A percentile compares a stretch with the other conserved stretches of the same genome.
Evolutionary conservation across 2,113 vertebrate species (phyloP).

Genomic region (Thamnophis sirtalis): DNA sequence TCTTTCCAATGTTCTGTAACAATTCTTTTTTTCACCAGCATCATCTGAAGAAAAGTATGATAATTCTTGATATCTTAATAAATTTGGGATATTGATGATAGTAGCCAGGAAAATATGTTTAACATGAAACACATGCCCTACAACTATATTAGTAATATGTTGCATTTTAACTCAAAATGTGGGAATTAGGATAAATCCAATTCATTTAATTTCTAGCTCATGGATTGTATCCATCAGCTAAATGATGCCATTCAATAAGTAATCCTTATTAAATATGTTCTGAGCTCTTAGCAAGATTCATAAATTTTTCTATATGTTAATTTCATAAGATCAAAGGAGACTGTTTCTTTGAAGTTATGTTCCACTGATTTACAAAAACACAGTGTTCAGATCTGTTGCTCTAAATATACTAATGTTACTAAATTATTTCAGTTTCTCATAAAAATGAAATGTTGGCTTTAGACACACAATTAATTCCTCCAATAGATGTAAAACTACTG

Average conservation of each 20-base stretch:
- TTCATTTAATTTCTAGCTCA: background rate
- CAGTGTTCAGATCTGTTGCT: background rate
- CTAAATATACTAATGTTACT: background rate
- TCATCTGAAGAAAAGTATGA: background rate
- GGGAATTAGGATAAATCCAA: background rate
- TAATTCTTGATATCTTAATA: background rate
- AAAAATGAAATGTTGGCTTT: background rate
- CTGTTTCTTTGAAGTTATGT: background rate
- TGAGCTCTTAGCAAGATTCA: background rate
- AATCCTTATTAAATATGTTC: background rate
- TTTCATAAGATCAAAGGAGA: background rate
- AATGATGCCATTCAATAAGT: background rate
- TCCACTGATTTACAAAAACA: background rate
- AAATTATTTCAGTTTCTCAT: background rate
- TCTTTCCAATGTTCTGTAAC: background rate
- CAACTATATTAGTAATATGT: background rate
- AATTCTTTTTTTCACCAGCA: background rate
- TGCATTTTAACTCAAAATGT: background rate
- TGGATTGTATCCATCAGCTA: background rate
- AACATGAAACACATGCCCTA: background rate
- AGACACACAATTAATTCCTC: background rate
- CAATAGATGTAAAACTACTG: background rate
- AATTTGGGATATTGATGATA: background rate
- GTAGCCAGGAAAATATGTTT: background rate
- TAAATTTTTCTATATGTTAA: background rate